phyloP scores from a whole-genome alignment of 2,888 invertebrate species.

The Galerucella pusilla region DNA sequence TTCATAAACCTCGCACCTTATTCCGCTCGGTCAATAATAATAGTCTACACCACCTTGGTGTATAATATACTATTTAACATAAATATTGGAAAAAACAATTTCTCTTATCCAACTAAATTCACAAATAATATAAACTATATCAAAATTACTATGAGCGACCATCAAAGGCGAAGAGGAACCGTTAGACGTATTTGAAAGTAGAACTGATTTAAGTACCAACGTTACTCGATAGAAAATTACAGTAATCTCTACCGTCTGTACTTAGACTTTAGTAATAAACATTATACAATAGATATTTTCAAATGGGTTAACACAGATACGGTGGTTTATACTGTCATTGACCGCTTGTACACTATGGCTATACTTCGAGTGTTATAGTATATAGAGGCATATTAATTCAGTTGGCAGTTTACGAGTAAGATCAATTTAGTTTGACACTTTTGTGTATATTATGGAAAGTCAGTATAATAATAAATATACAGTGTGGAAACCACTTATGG shows the following conservation, averaged over 20 bases:
- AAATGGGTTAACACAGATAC: slow-evolving; percentile 38
- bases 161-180: slow-evolving; percentile 52
- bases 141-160: slow-evolving; percentile 14
- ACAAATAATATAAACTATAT: background rate
- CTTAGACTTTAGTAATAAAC: slow-evolving; percentile 35
- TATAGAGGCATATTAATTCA: background rate
- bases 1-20: no score
- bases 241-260: slow-evolving; percentile 33
- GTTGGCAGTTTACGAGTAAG: background rate
- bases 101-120: no score
- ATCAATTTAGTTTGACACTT: no score
- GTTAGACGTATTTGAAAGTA: slow-evolving; percentile 55
- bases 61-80: no score
- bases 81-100: no score
- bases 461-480: no score
- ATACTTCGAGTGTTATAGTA: background rate
- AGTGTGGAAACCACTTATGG: no score
- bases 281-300: slow-evolving; percentile 41
- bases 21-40: no score
- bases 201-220: slow-evolving; percentile 49
- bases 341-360: slow-evolving; percentile 22
- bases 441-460: no score
- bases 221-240: slow-evolving; percentile 40
- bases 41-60: no score
- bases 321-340: slow-evolving; percentile 32